These are phyloP conservation scores for Lamproptera curius DNA, from an alignment of 2,888 invertebrate species.

Conservation along the genomic window DNA sequence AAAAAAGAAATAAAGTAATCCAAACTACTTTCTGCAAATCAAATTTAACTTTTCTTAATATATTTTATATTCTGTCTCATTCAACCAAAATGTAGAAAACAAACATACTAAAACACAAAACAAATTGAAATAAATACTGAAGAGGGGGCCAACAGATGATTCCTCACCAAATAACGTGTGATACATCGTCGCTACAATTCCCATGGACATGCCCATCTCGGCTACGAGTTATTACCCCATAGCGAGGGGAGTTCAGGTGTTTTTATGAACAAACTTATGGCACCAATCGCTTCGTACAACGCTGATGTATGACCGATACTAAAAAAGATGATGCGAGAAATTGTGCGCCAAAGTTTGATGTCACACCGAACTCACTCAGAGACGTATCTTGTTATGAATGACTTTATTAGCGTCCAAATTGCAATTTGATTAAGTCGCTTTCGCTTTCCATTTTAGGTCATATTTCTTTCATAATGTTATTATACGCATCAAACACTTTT, in stretches of 20 bases:
- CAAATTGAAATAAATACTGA: too few relatives aligned
- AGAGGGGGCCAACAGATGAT: neutral
- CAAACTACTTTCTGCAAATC: too few relatives aligned
- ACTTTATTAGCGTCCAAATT: too few relatives aligned
- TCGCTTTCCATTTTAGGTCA: too few relatives aligned
- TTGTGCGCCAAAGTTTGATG: slow-evolving; percentile 8
- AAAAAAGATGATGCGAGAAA: slow-evolving; percentile 18
- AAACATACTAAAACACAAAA: neutral
- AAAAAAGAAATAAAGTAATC: too few relatives aligned
- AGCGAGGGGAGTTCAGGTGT: slow-evolving; percentile 36
- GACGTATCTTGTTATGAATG: too few relatives aligned
- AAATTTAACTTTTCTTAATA: too few relatives aligned
- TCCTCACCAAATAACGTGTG: slow-evolving; percentile 10
- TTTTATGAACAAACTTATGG: slow-evolving; percentile 38
- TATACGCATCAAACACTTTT: too few relatives aligned
- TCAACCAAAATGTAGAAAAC: neutral
- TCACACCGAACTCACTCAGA: too few relatives aligned
- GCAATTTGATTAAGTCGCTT: too few relatives aligned
- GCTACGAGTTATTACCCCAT: slow-evolving; percentile 27
- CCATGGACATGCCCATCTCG: slow-evolving; percentile 18
- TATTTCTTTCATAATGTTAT: too few relatives aligned
- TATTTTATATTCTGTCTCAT: neutral
- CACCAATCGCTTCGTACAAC: slow-evolving; percentile 38
- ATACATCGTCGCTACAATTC: slow-evolving; percentile 23
- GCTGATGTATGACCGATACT: slow-evolving; percentile 38